Evolutionary conservation across 2,888 invertebrate genomes (phyloP).

Genomic region (Limnephilus rhombicus): DNA sequence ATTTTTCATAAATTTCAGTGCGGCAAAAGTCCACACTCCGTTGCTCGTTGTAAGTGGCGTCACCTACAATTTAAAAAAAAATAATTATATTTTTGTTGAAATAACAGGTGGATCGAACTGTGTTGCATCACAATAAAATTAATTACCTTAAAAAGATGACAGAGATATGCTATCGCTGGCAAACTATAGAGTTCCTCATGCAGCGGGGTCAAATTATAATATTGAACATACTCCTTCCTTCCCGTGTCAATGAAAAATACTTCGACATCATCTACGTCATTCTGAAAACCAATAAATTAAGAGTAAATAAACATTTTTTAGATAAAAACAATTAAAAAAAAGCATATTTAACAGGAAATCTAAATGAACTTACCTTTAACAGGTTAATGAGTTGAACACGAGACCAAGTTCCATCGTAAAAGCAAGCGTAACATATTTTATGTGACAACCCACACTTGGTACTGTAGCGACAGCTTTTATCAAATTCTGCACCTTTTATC

Average conservation of each 20-base stretch:
- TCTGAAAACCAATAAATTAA: neutral
- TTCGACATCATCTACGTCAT: neutral
- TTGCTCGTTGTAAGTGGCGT: neutral
- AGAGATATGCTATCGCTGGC: slow-evolving; percentile 24
- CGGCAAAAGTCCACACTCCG: slow-evolving; percentile 5
- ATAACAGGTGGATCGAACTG: neutral
- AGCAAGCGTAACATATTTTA: slow-evolving; percentile 17
- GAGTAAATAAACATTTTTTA: neutral
- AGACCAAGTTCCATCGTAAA: neutral
- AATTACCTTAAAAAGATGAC: slow-evolving; percentile 36
- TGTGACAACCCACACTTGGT: neutral
- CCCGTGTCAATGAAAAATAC: slow-evolving; percentile 32
- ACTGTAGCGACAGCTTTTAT: neutral
- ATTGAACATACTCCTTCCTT: neutral
- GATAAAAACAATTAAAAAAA: neutral
- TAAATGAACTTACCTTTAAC: slow-evolving; percentile 4
- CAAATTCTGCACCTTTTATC: neutral
- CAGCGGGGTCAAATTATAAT: slow-evolving; percentile 13
- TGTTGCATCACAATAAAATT: neutral
- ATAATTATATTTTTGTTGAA: neutral
- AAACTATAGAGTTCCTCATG: neutral
- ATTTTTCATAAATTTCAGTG: slow-evolving; percentile 16
- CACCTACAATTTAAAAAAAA: slow-evolving; percentile 17
- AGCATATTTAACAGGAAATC: neutral
- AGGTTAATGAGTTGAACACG: neutral